Percentiles rank a stretch among this genome's conserved stretches.
Conservation (phyloP, 2,888 invertebrate genomes). For the Trachelus tabidus region DNA sequence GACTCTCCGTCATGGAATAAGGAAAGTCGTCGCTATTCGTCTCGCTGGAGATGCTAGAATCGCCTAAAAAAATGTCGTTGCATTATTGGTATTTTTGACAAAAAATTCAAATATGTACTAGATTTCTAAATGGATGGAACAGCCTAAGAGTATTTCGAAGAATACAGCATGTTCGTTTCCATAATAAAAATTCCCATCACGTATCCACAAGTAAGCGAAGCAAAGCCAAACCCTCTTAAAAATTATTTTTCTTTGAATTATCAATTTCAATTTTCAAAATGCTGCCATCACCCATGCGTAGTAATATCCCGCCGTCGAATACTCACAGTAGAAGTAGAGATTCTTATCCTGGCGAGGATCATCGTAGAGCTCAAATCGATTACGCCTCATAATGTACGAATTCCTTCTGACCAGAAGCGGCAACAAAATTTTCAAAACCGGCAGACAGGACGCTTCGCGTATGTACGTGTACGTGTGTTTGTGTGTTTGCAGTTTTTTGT, state of each 20-base stretch:
- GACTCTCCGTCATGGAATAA: background rate
- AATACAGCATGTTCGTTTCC: too few relatives aligned
- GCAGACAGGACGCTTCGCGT: constrained; percentile 17
- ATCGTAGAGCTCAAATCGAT: background rate
- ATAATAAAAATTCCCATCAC: too few relatives aligned
- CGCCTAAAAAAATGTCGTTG: constrained; percentile 10
- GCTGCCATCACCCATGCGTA: too few relatives aligned
- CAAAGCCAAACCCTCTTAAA: too few relatives aligned
- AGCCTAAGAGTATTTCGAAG: too few relatives aligned
- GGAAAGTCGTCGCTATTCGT: constrained; percentile 10
- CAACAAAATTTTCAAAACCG: constrained; percentile 16
- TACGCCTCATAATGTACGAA: background rate
- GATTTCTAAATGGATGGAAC: too few relatives aligned
- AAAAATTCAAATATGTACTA: too few relatives aligned
- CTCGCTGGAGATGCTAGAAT: constrained; percentile 22
- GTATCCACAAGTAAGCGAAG: too few relatives aligned
- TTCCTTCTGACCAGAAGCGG: constrained; percentile 18
- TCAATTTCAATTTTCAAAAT: too few relatives aligned
- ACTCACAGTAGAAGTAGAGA: constrained; percentile 17
- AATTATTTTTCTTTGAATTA: too few relatives aligned
- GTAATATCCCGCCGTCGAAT: background rate
- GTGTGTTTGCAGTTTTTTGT: too few relatives aligned
- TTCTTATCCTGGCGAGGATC: constrained; percentile 14
- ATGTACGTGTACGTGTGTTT: background rate
- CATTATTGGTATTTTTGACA: too few relatives aligned